A percentile compares a stretch with the other conserved stretches of the same genome.
phyloP scores from a whole-genome alignment of 2,797 vertebrate species.

The Scolopax bukidnonensis region DNA sequence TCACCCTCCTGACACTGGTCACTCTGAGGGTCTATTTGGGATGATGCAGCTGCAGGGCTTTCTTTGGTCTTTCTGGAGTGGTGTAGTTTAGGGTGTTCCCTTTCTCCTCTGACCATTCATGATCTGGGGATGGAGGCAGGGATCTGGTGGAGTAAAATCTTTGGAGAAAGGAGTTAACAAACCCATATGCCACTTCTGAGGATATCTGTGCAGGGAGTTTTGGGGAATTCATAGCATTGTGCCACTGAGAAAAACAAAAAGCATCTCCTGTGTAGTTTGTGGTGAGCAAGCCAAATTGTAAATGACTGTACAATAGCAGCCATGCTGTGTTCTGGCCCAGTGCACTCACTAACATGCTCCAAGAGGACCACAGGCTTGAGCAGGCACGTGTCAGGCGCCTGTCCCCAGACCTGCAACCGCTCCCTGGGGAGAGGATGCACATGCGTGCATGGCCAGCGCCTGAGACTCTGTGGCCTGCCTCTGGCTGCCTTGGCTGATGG shows the following conservation, averaged over 20 bases:
- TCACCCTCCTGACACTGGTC: neutral
- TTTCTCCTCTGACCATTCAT: neutral
- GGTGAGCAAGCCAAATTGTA: neutral
- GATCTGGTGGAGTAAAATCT: neutral
- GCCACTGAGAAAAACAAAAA: neutral
- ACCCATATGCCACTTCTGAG: neutral
- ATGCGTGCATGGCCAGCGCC: rapidly evolving
- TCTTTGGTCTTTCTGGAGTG: neutral
- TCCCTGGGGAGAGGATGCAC: neutral
- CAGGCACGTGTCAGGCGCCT: rapidly evolving
- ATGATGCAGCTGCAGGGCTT: neutral
- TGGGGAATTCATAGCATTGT: rapidly evolving
- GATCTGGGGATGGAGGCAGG: neutral
- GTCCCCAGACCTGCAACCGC: neutral
- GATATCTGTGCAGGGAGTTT: rapidly evolving
- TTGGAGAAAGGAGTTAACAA: neutral
- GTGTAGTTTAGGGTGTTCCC: neutral
- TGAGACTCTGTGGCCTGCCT: neutral
- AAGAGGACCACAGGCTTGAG: neutral
- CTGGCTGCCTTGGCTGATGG: neutral
- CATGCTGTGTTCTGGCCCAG: neutral
- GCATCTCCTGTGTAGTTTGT: neutral
- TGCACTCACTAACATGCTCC: rapidly evolving
- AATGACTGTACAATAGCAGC: neutral
- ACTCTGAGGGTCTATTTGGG: neutral